These are phyloP conservation scores for Eclectus roratus DNA, from an alignment of 2,113 vertebrate species.

Conservation along the genomic window DNA sequence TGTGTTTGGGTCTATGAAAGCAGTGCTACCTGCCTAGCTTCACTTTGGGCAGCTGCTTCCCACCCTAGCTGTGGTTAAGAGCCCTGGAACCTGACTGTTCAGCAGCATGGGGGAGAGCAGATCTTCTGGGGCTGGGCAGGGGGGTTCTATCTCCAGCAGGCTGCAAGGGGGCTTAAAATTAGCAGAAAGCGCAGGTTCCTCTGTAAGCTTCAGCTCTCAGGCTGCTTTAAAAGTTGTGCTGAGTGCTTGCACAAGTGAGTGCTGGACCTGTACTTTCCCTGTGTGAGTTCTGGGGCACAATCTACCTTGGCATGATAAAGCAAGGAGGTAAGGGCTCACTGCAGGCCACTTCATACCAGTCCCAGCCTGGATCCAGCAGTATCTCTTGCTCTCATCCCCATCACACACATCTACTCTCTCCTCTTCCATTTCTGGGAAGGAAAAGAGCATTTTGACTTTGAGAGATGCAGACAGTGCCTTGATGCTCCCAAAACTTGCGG, in stretches of 20 bases:
- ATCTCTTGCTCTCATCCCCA: background rate
- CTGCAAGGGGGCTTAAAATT: background rate
- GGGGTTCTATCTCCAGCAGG: background rate
- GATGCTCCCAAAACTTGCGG: background rate
- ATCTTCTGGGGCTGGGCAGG: background rate
- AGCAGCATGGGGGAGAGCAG: background rate
- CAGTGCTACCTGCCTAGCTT: background rate
- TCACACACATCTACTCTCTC: too few species aligned
- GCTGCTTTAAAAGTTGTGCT: background rate
- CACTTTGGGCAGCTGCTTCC: rapidly evolving
- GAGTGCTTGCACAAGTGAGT: background rate
- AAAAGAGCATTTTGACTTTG: background rate
- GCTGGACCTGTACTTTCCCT: background rate
- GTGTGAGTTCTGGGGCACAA: background rate
- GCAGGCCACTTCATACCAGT: background rate
- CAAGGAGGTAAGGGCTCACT: background rate
- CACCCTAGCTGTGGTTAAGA: background rate
- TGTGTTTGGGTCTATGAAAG: background rate
- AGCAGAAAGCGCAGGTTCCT: background rate
- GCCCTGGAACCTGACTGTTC: background rate
- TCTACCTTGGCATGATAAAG: background rate
- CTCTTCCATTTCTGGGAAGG: background rate
- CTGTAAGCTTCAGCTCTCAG: background rate
- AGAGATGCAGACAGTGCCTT: background rate
- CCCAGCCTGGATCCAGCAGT: background rate